These are phyloP conservation scores for Paguma larvata DNA, from an alignment of 2,797 vertebrate species.

Conservation along the genomic window DNA sequence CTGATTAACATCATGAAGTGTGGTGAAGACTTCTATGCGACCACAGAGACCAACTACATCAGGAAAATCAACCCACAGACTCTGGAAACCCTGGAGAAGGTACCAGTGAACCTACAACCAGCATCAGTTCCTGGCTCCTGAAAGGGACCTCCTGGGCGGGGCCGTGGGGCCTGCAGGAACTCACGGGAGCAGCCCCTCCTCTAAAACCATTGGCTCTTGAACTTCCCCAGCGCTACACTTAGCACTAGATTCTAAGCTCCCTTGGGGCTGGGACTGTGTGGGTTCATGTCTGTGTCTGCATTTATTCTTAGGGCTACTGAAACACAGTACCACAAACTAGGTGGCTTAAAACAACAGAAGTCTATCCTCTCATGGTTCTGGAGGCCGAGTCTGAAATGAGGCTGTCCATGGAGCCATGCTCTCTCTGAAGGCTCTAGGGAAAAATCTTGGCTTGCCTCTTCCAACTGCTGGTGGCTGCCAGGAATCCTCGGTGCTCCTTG, in stretches of 20 bases:
- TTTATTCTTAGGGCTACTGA: background rate
- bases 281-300: background rate
- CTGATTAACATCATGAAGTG: conserved; percentile 96
- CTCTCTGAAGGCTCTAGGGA: background rate
- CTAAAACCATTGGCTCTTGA: too few species aligned
- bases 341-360: background rate
- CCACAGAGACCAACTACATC: conserved; percentile 96
- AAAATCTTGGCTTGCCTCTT: background rate
- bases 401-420: background rate
- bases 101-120: conserved; percentile 74
- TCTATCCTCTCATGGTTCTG: background rate
- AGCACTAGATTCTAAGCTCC: background rate
- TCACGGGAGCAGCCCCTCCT: background rate
- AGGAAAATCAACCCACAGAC: conserved; percentile 93
- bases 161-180: background rate
- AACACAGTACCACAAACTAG: background rate
- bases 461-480: background rate
- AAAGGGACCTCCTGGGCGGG: background rate
- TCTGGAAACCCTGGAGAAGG: conserved; percentile 94
- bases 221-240: background rate
- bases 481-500: background rate
- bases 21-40: conserved; percentile 94
- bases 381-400: background rate
- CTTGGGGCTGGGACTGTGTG: background rate
- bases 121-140: background rate